A percentile compares a stretch with the other conserved stretches of the same genome.
Conservation (phyloP, 2,113 vertebrate species). For the Cygnus atratus region DNA sequence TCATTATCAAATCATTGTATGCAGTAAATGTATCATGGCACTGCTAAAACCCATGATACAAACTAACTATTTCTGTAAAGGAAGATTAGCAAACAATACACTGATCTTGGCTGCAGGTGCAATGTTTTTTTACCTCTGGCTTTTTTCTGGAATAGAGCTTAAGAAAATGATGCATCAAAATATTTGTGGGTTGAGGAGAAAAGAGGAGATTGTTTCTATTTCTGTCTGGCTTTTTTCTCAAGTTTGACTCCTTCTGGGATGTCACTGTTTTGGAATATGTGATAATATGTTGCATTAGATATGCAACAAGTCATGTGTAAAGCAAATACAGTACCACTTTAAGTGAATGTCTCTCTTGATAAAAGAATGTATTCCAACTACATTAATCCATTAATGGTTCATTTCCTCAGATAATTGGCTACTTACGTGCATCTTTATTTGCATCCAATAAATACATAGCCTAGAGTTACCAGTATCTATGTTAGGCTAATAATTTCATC, state of each 20-base stretch:
- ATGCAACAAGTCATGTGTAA: constrained; percentile 61
- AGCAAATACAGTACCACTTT: constrained; percentile 46
- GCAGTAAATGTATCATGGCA: constrained; percentile 13
- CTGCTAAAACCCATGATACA: not conserved
- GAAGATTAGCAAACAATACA: not conserved
- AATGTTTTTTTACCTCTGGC: not conserved
- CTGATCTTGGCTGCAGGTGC: not conserved
- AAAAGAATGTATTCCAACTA: constrained; percentile 62
- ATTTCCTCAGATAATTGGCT: constrained; percentile 71
- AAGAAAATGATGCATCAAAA: not conserved
- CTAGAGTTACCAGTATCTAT: constrained; percentile 34
- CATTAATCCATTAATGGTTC: constrained; percentile 72
- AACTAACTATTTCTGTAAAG: not conserved
- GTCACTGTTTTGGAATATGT: not conserved
- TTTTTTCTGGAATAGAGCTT: not conserved
- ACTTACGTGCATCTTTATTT: constrained; percentile 65
- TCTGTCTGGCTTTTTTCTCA: not conserved
- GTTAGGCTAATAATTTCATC: constrained; percentile 39
- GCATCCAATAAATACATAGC: constrained; percentile 54
- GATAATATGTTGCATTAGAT: constrained; percentile 27
- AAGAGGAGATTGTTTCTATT: not conserved
- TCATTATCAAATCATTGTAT: constrained; percentile 41
- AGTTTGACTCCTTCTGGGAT: not conserved
- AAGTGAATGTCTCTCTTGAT: constrained; percentile 58
- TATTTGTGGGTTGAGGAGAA: not conserved